Base-by-base conservation (phyloP, 37 sponge, comb jelly and placozoan species). In the Tethya wilhelma region DNA sequence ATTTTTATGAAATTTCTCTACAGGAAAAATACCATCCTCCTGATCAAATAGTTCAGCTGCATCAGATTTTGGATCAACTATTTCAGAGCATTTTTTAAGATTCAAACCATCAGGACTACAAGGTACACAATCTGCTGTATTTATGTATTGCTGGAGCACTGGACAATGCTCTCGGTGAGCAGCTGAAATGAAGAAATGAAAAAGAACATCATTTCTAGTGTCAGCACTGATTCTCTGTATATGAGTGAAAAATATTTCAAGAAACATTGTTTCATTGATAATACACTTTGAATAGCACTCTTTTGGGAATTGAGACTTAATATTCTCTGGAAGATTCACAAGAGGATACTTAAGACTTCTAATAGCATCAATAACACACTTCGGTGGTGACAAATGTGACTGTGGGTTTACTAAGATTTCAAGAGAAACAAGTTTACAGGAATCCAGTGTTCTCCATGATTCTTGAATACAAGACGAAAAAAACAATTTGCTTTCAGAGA, bases 21-120 rank as follows among this genome's bases (percentile, higher is more conserved):
- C 14, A 19, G 92, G 92, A 75, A 91, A 91, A n/a, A 57, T 30
- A 0, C 59, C 70, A 32, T 91, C 92, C 28, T 87, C 80, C 0
- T 12, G 36, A 41, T 71, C 65, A 71, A 67, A 91, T 4, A 91
- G 53, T 9, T 0, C 26, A 66, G 83, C 74, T 28, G 67, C 38
- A 0, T 32, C 11, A 26, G 75, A 60, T 25, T 63, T 71, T 28
- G 83, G 92, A 34, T 71, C 66, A 56, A 91, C 37, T 1, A 91
- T 38, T 23, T 70, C 67, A 41, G 41, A 8, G 4, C 82, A 71
- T 58, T 23, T 74, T 22, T 36, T 53, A 4, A 90, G 60, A 1
- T 40, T 32, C 42, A 19, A 38, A 5, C 88, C 79, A 64, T 87
- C 58, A 38, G 92, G 83, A 32, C 28, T 42, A 44, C 79, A 80